Evolutionary conservation across 1,140 invertebrate genomes (phyloP), one percentile per base, ranked within the genome.

Genomic region (Notospermus geniculatus): DNA sequence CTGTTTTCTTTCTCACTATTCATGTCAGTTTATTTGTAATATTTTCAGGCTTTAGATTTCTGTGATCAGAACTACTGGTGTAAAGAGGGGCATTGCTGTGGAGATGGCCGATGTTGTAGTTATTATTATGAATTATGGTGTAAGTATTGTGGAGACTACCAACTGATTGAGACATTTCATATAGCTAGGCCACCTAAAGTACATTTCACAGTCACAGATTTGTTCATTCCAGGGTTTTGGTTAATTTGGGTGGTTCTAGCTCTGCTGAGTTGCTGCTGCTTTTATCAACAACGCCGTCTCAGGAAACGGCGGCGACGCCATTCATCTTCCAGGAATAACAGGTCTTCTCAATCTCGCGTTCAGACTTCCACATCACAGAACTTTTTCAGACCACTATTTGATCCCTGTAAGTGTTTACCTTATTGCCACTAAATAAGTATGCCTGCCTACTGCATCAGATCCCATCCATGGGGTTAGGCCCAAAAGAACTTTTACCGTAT

Each of bases 31-130:
- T n/a, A n/a, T n/a, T n/a, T n/a, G 39, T 43, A 43, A 68, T 72
- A 71, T 71, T 75, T 54, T 2, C 62, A 63, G 62, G 62, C 43
- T 27, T 55, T 57, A 57, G 62, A 59, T 41, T 58, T 54, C 43
- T 63, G 62, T 54, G 54, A 29, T 54, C 55, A 55, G 11, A 53
- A 60, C 22, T 46, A 55, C 28, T 60, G 53, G 57, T 64, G 63
- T 52, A 54, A 64, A 9, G 50, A 54, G 9, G 57, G 57, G 1
- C 63, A 64, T 45, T 64, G 63, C 32, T 64, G 63, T 56, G 58
- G 54, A 11, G 56, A 54, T 29, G 57, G 59, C 11, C 50, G 55
- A 32, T 64, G 63, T 45, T 64, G 63, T 39, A 56, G 57, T 19
- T 64, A 64, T 43, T 64, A 64, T 43, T 64, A 64, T 52, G 63